phyloP scores from a whole-genome alignment of 1,140 invertebrate species.

The Pseudoatta argentina region DNA sequence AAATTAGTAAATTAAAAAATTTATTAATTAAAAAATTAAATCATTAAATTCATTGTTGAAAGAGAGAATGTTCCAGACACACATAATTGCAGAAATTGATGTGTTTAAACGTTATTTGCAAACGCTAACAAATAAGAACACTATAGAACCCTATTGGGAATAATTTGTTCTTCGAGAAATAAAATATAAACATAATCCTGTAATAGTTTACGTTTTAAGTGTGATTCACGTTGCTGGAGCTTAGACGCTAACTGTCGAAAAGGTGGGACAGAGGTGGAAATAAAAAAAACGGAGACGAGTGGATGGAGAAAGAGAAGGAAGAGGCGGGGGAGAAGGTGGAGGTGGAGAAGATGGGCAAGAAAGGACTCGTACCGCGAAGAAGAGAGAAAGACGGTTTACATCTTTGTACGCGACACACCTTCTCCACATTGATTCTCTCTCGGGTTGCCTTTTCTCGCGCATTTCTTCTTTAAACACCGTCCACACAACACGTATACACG shows the following conservation, averaged over 20 bases:
- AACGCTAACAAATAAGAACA: not conserved
- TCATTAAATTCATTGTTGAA: not conserved
- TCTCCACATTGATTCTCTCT: conserved; percentile 55
- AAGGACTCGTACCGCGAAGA: conserved; percentile 37
- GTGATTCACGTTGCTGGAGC: conserved; percentile 6
- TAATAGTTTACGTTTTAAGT: conserved; percentile 24
- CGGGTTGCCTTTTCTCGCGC: conserved; percentile 15
- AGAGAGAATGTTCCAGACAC: not conserved
- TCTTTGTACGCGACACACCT: conserved; percentile 59
- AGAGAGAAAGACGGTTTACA: conserved; percentile 57
- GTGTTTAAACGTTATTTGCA: not conserved
- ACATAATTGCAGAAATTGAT: not conserved
- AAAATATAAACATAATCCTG: conserved; percentile 20
- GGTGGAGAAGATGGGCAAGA: conserved; percentile 19
- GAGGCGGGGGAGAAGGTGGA: not conserved
- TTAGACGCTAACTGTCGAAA: conserved; percentile 35
- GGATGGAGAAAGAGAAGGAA: conserved; percentile 6
- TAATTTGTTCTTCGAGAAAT: not conserved
- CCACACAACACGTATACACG: conserved; percentile 24
- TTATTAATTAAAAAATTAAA: not conserved
- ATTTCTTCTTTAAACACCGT: conserved; percentile 50
- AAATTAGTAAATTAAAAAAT: not conserved
- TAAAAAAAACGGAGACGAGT: not conserved
- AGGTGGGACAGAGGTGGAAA: conserved; percentile 24
- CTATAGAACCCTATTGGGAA: not conserved